Evolutionary conservation across 2,888 invertebrate genomes (phyloP).

Genomic region (Thecocarcelia acutangulata): DNA sequence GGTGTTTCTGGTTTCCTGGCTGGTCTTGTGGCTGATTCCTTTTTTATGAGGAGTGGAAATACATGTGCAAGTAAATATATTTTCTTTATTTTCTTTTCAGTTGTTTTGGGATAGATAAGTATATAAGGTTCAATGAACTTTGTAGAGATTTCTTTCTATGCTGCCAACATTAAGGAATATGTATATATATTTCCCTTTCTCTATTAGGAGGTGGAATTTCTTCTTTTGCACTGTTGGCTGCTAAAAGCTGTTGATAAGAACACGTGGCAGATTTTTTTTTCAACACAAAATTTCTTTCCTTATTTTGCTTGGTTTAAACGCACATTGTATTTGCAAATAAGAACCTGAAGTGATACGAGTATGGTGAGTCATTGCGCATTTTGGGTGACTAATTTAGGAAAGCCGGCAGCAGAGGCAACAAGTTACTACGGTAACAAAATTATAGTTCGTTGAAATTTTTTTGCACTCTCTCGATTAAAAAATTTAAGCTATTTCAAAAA

Average conservation of each 20-base stretch:
- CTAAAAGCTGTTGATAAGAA: neutral
- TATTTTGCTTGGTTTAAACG: too few relatives aligned
- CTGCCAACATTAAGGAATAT: constrained; percentile 6
- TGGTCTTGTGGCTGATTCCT: neutral
- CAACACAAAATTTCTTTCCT: neutral
- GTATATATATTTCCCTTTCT: neutral
- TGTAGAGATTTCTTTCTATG: neutral
- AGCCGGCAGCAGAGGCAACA: too few relatives aligned
- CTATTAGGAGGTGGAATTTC: neutral
- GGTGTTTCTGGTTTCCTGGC: constrained; percentile 1
- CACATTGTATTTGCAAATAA: too few relatives aligned
- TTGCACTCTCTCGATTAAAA: too few relatives aligned
- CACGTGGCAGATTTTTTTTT: neutral
- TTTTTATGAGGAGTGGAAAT: neutral
- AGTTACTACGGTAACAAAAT: too few relatives aligned
- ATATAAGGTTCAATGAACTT: constrained; percentile 50
- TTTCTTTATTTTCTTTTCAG: constrained; percentile 8
- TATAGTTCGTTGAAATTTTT: too few relatives aligned
- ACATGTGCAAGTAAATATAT: constrained; percentile 5
- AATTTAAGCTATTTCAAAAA: too few relatives aligned
- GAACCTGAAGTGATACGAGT: too few relatives aligned
- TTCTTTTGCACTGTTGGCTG: neutral
- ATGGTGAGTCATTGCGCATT: too few relatives aligned
- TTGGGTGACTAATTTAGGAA: too few relatives aligned
- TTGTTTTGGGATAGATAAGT: constrained; percentile 5